These are phyloP conservation scores for Elaeidobius kamerunicus DNA, from an alignment of 2,888 invertebrate genomes.

Conservation along the genomic window DNA sequence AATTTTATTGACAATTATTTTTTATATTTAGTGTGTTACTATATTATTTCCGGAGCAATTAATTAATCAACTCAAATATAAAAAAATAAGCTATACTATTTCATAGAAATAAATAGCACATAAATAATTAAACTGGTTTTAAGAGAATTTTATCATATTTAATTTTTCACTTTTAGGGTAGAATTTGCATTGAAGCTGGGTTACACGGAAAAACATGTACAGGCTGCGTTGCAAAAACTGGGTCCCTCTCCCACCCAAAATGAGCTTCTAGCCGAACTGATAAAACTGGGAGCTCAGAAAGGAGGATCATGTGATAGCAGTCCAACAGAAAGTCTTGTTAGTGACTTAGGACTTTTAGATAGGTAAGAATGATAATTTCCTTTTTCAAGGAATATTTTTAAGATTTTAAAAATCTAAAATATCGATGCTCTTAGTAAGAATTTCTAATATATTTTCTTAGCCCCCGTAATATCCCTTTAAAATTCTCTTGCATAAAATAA, in stretches of 20 bases:
- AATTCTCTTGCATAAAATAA: no score
- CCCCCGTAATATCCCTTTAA: no score
- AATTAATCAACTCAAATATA: no score
- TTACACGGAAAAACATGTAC: constrained; percentile 83
- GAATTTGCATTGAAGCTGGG: constrained; percentile 92
- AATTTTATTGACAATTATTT: no score
- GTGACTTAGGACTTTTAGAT: constrained; percentile 30
- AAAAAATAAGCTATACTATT: no score
- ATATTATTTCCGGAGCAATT: no score
- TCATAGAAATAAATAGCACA: no score
- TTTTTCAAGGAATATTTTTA: no score
- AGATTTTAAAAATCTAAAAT: no score
- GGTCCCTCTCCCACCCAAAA: constrained; percentile 84
- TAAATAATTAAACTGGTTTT: not conserved
- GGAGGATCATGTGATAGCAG: constrained; percentile 46
- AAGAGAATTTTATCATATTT: not conserved
- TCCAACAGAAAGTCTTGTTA: constrained; percentile 42
- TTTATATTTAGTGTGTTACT: no score
- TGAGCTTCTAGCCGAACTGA: constrained; percentile 83
- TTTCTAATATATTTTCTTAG: no score
- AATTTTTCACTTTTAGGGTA: constrained; percentile 51
- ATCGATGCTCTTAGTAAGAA: no score
- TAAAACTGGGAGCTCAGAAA: constrained; percentile 68
- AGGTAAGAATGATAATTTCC: constrained; percentile 27
- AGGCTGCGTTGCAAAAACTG: constrained; percentile 77